A percentile compares a stretch with the other conserved stretches of the same genome.
phyloP scores from a whole-genome alignment of 2,888 invertebrate species.

The Ellobium chinense region DNA sequence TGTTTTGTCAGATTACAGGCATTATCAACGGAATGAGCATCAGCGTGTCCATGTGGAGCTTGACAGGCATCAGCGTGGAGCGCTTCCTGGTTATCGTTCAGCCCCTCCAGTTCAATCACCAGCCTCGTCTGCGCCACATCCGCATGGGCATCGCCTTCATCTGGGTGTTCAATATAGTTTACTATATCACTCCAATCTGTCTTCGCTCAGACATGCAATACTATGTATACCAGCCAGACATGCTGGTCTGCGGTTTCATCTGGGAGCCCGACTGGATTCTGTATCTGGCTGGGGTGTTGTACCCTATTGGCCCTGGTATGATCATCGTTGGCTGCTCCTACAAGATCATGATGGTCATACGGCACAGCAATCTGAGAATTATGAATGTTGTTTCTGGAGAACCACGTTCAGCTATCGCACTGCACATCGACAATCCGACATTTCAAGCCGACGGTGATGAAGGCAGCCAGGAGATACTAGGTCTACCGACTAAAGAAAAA shows the following conservation, averaged over 20 bases:
- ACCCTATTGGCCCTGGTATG: slow-evolving; percentile 12
- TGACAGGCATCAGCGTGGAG: slow-evolving; percentile 34
- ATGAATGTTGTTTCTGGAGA: too few species aligned
- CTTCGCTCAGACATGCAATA: neutral
- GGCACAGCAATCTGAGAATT: neutral
- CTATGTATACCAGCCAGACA: slow-evolving; percentile 9
- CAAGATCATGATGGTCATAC: neutral
- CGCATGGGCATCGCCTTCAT: slow-evolving; percentile 7
- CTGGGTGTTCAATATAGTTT: slow-evolving; percentile 14
- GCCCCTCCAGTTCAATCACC: neutral
- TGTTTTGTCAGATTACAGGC: slow-evolving; percentile 23
- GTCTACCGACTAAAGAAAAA: neutral
- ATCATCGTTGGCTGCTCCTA: slow-evolving; percentile 15
- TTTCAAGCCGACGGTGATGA: too few species aligned
- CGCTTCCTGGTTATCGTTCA: slow-evolving; percentile 11
- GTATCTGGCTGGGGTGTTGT: neutral
- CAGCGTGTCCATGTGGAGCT: slow-evolving; percentile 31
- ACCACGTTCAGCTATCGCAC: neutral
- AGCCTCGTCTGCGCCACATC: neutral
- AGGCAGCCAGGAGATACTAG: too few species aligned
- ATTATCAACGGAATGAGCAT: slow-evolving; percentile 35
- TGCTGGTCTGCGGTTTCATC: slow-evolving; percentile 11
- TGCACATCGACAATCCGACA: too few species aligned
- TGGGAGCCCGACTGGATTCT: slow-evolving; percentile 15
- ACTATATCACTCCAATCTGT: neutral